Evolutionary conservation across 1,140 invertebrate genomes (phyloP), one percentile per base, ranked within the genome.

Genomic region (Magallana gigas): DNA sequence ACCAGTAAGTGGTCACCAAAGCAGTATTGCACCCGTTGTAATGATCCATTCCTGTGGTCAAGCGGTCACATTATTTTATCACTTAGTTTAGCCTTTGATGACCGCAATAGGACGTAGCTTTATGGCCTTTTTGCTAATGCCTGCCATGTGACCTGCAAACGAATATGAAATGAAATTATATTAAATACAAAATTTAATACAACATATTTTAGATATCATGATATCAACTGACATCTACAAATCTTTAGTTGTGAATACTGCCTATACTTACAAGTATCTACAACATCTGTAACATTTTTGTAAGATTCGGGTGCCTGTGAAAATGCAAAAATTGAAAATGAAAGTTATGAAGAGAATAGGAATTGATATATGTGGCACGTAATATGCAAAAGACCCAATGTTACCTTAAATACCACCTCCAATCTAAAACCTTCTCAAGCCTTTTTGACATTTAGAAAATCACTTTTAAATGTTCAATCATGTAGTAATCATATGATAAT

Each of bases 261-360:
- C 36, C 36, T 48, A 12, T 76, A 93, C 93, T 93, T 91, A 94
- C 99, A 99, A 7, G 99, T 99, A 94, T 99, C 96, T 0, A 99
- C 99, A 76, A 99, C 99, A 96, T 99, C 99, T 1, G 98, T 99
- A 0, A 99, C 99, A 96, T 99, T 98, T 95, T 99, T 99, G 94
- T 99, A 99, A 0, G 98, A 99, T 94, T 99, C 98, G 0, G 99
- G 99, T 80, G 99, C 98, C 96, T 94, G 83, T 84, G 91, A 48
- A 48, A 48, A 48, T 2, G 36, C 36, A 48, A 48, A 88, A 85
- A 84, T 48, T 58, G 83, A 87, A 84, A 64, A 82, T 84, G 7
- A 71, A 71, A 71, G 11, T 23, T 48, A 36, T 36, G 36, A 36
- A 1, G 1, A 36, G 36, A 36, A 5, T 36, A 36, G 36, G 36